These are phyloP conservation scores for Dicaeum eximium DNA, from an alignment of 2,113 vertebrate genomes.

Conservation along the genomic window DNA sequence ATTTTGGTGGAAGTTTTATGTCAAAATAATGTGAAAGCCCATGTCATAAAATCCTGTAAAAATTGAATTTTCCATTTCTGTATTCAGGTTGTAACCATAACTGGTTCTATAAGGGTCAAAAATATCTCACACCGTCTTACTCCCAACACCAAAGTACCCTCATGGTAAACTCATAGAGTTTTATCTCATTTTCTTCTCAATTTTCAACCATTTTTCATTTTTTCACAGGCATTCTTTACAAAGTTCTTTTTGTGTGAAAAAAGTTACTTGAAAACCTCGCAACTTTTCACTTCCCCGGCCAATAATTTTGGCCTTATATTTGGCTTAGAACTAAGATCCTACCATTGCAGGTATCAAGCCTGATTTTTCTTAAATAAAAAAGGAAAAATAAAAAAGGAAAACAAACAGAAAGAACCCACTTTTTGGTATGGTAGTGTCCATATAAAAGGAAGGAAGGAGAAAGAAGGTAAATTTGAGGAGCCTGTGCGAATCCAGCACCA, in stretches of 20 bases:
- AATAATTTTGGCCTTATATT: background rate
- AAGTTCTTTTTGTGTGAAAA: background rate
- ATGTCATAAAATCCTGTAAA: background rate
- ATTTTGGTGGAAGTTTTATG: conserved; percentile 11
- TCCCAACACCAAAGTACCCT: background rate
- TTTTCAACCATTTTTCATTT: background rate
- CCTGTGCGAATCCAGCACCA: background rate
- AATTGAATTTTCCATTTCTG: background rate
- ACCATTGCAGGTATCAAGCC: background rate
- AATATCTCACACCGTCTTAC: background rate
- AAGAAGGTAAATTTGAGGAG: background rate
- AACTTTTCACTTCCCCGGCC: background rate
- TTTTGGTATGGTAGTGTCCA: background rate
- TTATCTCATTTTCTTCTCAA: background rate
- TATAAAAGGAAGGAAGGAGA: background rate
- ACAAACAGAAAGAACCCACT: background rate
- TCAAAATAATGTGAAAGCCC: background rate
- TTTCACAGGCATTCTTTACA: background rate
- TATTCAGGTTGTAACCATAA: background rate
- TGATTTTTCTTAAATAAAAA: background rate
- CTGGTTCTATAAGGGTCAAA: background rate
- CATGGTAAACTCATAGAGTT: background rate
- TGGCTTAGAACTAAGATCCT: background rate
- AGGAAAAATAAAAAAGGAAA: background rate
- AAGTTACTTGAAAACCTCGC: background rate